Percentiles rank a stretch among this genome's conserved stretches.
Evolutionary conservation across 2,113 vertebrate genomes (phyloP).

Genomic region (Chauna torquata): DNA sequence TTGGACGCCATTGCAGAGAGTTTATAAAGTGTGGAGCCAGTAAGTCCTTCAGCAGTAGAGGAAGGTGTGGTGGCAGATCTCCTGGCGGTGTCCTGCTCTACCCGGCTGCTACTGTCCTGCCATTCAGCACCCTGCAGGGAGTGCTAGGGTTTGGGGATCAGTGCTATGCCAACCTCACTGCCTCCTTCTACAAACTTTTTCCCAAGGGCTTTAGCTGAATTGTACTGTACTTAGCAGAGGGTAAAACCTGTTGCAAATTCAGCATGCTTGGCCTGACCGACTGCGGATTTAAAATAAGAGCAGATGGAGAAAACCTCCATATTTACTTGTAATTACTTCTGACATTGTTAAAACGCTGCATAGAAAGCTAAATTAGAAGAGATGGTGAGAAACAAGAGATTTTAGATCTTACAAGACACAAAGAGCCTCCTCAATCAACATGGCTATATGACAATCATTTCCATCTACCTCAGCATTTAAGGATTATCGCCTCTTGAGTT

Average conservation of each 20-base stretch:
- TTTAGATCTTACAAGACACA: neutral
- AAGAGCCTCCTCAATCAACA: neutral
- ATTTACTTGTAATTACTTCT: conserved; percentile 41
- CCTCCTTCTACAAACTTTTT: neutral
- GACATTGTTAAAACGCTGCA: neutral
- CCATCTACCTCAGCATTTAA: neutral
- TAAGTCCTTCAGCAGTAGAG: neutral
- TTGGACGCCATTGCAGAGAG: neutral
- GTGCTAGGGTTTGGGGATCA: neutral
- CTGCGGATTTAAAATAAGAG: neutral
- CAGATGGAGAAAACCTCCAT: neutral
- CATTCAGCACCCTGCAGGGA: neutral
- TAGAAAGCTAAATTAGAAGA: neutral
- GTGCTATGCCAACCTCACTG: neutral
- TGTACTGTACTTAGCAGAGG: neutral
- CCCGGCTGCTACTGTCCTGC: neutral
- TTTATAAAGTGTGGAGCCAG: neutral
- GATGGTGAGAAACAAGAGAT: neutral
- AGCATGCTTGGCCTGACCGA: neutral
- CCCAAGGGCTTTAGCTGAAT: neutral
- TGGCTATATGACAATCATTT: neutral
- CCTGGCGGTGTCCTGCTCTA: neutral
- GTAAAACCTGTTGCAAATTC: neutral
- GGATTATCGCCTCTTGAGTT: neutral
- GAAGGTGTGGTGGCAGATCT: neutral